Percentiles rank a stretch among this genome's conserved stretches.
These are phyloP conservation scores for Orthosia gracilis DNA, from an alignment of 2,888 invertebrate species.

Conservation along the genomic window DNA sequence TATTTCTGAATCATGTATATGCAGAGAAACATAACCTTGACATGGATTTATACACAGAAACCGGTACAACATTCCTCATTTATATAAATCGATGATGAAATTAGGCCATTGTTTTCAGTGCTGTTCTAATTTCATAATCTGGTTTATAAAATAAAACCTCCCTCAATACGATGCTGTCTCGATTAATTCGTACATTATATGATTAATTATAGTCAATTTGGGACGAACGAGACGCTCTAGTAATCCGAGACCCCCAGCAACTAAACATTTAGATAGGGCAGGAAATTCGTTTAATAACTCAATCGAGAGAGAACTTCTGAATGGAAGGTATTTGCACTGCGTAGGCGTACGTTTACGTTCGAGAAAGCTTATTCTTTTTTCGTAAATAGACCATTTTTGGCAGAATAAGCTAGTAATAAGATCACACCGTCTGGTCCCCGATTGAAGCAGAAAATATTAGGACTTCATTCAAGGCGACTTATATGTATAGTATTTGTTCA, in stretches of 20 bases:
- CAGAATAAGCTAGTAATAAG: constrained; percentile 20
- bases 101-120: neutral
- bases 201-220: constrained; percentile 85
- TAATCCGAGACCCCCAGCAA: constrained; percentile 69
- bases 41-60: constrained; percentile 40
- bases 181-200: constrained; percentile 76
- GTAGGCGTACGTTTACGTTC: constrained; percentile 37
- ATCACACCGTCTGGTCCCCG: constrained; percentile 21
- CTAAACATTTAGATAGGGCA: constrained; percentile 69
- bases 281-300: constrained; percentile 69
- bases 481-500: neutral
- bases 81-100: constrained; percentile 4
- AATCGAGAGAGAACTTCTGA: constrained; percentile 58
- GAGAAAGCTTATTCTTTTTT: constrained; percentile 37
- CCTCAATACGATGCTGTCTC: constrained; percentile 73
- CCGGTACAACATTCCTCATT: constrained; percentile 38
- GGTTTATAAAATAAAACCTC: constrained; percentile 34
- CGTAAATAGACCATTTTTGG: constrained; percentile 23
- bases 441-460: constrained; percentile 20
- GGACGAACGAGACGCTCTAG: constrained; percentile 79
- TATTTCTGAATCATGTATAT: constrained; percentile 29
- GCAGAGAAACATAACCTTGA: constrained; percentile 46
- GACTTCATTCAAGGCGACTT: neutral
- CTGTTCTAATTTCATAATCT: constrained; percentile 14
- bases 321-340: constrained; percentile 44